A percentile compares a stretch with the other conserved stretches of the same genome.
Evolutionary conservation across 2,797 vertebrate genomes (phyloP).

Genomic region (Sebastes itinus): DNA sequence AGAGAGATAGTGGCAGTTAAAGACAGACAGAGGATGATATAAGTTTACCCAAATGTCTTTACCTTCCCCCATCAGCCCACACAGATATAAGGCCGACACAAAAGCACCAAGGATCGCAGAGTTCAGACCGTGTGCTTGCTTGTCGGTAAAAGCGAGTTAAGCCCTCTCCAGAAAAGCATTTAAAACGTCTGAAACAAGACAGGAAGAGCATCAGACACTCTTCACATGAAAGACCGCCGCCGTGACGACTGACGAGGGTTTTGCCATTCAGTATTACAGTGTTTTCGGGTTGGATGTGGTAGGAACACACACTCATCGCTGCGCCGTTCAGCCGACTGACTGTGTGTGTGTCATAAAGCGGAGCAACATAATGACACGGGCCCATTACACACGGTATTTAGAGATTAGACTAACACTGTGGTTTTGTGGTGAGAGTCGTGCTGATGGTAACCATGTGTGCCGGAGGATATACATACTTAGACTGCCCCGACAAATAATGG

Average conservation of each 20-base stretch:
- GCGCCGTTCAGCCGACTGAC: constrained; percentile 16
- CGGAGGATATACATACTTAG: constrained; percentile 59
- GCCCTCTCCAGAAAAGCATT: constrained; percentile 14
- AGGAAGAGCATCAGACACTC: constrained; percentile 65
- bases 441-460: constrained; percentile 78
- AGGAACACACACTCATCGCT: constrained; percentile 48
- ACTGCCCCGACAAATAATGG: constrained; percentile 67
- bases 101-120: not conserved
- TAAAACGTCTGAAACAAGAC: constrained; percentile 35
- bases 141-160: constrained; percentile 32
- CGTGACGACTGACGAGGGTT: constrained; percentile 40
- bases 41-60: constrained; percentile 17
- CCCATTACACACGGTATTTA: constrained; percentile 76
- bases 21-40: constrained; percentile 22
- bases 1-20: constrained; percentile 32
- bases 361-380: constrained; percentile 66
- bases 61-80: not conserved
- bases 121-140: not conserved
- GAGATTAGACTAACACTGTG: constrained; percentile 79
- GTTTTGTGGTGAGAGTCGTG: constrained; percentile 68
- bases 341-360: constrained; percentile 71
- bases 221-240: constrained; percentile 39
- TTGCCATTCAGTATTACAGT: constrained; percentile 19
- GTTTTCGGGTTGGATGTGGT: constrained; percentile 56
- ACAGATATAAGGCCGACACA: constrained; percentile 5